These are phyloP conservation scores for Dryobates pubescens DNA, from an alignment of 2,797 vertebrate species.

Conservation along the genomic window DNA sequence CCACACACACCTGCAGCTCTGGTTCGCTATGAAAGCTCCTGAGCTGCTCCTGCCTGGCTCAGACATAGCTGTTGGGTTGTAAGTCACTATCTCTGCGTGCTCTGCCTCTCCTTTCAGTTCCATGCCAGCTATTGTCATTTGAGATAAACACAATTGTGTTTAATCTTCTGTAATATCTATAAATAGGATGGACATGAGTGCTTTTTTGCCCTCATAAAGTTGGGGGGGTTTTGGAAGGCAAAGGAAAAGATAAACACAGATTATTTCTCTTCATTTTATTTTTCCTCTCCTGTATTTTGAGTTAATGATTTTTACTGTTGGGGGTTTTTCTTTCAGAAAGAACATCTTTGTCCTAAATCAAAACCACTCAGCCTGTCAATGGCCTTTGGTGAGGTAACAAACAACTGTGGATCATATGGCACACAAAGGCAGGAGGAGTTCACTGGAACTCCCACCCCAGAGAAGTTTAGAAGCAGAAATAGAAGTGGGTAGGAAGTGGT, in stretches of 20 bases:
- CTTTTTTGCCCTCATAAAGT: conserved; percentile 9
- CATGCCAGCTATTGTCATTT: background rate
- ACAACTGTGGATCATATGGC: conserved; percentile 65
- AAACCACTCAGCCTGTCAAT: conserved; percentile 65
- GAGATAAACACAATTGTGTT: conserved; percentile 27
- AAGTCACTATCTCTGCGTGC: background rate
- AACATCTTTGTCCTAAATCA: conserved; percentile 69
- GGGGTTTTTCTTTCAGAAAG: background rate
- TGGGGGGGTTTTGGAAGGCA: conserved; percentile 19
- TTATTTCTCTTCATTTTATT: too few species aligned
- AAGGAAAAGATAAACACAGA: conserved; percentile 58
- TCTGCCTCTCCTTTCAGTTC: background rate
- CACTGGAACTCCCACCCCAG: conserved; percentile 55
- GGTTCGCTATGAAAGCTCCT: background rate
- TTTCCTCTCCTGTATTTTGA: conserved; percentile 26
- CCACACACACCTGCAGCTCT: background rate
- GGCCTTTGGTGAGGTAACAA: conserved; percentile 68
- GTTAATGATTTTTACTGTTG: conserved; percentile 18
- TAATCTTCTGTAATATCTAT: conserved; percentile 33
- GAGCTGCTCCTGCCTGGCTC: background rate
- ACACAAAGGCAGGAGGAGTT: conserved; percentile 70
- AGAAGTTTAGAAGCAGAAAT: conserved; percentile 63
- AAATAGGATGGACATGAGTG: conserved; percentile 40
- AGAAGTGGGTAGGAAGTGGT: conserved; percentile 68
- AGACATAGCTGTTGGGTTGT: background rate